A percentile compares a stretch with the other conserved stretches of the same genome.
Conservation (phyloP, 2,113 vertebrate species). For the Bujurquina vittata region DNA sequence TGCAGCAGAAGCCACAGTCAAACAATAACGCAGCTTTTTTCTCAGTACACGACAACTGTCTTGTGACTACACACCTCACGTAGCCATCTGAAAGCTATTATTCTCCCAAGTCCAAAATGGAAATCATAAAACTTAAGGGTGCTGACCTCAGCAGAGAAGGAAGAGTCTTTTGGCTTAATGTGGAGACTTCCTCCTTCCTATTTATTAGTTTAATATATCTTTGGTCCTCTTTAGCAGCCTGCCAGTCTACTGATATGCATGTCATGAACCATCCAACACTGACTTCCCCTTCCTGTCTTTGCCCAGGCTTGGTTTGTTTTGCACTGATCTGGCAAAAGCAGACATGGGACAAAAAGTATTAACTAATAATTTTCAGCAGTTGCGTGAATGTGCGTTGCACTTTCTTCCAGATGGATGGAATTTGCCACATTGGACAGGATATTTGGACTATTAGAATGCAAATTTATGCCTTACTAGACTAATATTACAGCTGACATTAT, state of each 20-base stretch:
- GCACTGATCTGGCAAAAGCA: slow-evolving; percentile 2
- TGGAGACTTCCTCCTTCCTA: slow-evolving; percentile 55
- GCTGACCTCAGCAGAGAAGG: slow-evolving; percentile 54
- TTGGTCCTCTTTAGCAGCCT: slow-evolving; percentile 33
- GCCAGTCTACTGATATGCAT: slow-evolving; percentile 44
- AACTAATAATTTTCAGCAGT: slow-evolving; percentile 45
- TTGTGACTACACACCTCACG: slow-evolving; percentile 11
- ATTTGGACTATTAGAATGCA: slow-evolving; percentile 26
- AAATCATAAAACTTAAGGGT: slow-evolving; percentile 52
- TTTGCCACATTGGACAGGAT: slow-evolving; percentile 27
- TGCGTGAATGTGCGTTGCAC: slow-evolving; percentile 29
- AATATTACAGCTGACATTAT: slow-evolving; percentile 22
- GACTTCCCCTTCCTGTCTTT: slow-evolving; percentile 19
- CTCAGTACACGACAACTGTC: slow-evolving; percentile 25
- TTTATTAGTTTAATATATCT: slow-evolving; percentile 72
- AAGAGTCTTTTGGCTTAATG: slow-evolving; percentile 44
- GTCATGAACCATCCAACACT: slow-evolving; percentile 31
- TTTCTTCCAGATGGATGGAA: slow-evolving; percentile 37
- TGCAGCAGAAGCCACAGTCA: slow-evolving; percentile 41
- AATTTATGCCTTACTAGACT: slow-evolving; percentile 33
- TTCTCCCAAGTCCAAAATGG: slow-evolving; percentile 13
- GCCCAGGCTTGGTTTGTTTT: slow-evolving; percentile 11
- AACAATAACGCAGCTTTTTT: slow-evolving; percentile 23
- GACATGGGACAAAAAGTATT: slow-evolving; percentile 18
- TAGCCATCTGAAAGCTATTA: slow-evolving; percentile 72